Conservation (phyloP, 2,888 invertebrate species). For the Ophonus ardosiacus region DNA sequence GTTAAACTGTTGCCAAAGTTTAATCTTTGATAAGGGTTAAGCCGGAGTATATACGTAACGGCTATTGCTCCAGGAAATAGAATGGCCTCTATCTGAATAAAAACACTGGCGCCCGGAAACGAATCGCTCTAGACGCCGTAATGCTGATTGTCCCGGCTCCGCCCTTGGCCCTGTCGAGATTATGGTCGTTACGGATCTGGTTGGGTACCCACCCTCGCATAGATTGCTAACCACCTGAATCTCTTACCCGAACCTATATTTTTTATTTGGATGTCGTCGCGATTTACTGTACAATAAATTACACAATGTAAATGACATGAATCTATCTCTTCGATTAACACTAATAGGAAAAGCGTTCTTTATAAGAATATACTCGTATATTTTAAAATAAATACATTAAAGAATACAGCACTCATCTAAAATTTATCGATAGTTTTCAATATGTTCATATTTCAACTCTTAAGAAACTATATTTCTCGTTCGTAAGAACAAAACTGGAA, state of each 20-base stretch:
- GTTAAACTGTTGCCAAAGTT: constrained; percentile 76
- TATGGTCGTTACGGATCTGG: constrained; percentile 34
- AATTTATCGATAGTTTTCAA: too few species aligned
- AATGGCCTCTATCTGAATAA: constrained; percentile 68
- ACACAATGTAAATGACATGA: background rate
- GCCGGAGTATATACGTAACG: constrained; percentile 67
- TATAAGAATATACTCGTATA: too few species aligned
- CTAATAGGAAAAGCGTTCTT: too few species aligned
- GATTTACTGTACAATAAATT: background rate
- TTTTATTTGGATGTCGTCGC: constrained; percentile 15
- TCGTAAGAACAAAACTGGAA: too few species aligned
- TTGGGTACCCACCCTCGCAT: background rate
- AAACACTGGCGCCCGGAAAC: constrained; percentile 65
- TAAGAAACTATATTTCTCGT: too few species aligned
- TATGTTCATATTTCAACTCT: too few species aligned
- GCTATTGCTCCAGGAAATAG: constrained; percentile 69
- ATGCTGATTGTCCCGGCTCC: constrained; percentile 52
- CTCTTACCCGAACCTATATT: background rate
- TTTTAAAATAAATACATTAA: too few species aligned
- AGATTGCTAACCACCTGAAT: constrained; percentile 40
- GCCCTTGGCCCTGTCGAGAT: constrained; percentile 39
- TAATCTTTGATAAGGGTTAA: constrained; percentile 76
- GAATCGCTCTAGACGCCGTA: constrained; percentile 51
- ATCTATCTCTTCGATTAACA: too few species aligned
- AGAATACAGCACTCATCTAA: too few species aligned